phyloP scores from a whole-genome alignment of 64 coral and sea anemone genomes.

The Pachyseris speciosa region DNA sequence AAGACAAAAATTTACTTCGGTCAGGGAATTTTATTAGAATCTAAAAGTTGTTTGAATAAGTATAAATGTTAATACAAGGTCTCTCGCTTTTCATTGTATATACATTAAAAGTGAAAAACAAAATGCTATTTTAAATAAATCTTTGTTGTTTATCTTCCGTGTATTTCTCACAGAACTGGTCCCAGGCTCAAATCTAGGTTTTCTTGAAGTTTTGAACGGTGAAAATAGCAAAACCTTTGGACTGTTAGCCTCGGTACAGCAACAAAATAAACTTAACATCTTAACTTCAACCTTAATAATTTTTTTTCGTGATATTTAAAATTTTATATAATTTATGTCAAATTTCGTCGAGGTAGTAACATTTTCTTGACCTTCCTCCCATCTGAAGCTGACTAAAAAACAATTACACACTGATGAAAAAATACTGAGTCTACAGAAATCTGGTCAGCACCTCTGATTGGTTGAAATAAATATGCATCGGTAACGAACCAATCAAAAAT shows the following conservation, averaged over 20 bases:
- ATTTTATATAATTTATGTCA: not conserved
- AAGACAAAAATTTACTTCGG: too few relatives aligned
- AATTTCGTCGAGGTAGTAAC: not conserved
- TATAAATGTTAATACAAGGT: too few relatives aligned
- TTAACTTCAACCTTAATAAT: not conserved
- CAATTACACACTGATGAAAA: not conserved
- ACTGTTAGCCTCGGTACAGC: too few relatives aligned
- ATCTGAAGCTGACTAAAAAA: not conserved
- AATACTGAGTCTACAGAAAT: not conserved
- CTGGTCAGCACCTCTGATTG: not conserved
- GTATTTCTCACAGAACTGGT: not conserved
- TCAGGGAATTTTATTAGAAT: too few relatives aligned
- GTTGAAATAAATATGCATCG: not conserved
- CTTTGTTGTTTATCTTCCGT: not conserved
- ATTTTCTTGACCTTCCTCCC: not conserved
- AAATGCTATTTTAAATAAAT: conserved; percentile 19
- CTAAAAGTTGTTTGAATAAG: too few relatives aligned
- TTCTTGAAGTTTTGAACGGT: not conserved
- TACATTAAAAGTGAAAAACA: not conserved
- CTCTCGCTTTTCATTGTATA: not conserved
- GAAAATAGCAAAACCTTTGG: too few relatives aligned
- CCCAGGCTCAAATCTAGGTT: not conserved
- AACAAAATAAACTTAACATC: conserved; percentile 17
- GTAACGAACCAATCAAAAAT: not conserved
- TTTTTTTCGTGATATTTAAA: not conserved